A percentile compares a stretch with the other conserved stretches of the same genome.
Conservation (phyloP, 2,888 invertebrate genomes). For the Hydroisotoma schaefferi region DNA sequence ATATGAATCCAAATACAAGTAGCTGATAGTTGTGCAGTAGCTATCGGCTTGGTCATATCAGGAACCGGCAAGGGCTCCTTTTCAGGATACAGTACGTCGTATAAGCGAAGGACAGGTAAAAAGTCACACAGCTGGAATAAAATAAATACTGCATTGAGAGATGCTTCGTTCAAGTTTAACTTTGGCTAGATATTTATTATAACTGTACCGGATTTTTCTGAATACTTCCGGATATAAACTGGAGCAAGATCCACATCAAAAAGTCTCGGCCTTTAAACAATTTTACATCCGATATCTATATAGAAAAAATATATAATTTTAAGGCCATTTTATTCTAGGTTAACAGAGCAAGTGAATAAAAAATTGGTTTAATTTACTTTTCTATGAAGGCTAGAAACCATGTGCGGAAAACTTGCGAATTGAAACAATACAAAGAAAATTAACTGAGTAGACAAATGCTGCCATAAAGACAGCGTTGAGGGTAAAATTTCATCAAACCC, state of each 20-base stretch:
- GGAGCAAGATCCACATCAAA: conserved; percentile 97
- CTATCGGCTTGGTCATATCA: conserved; percentile 78
- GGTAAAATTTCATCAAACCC: conserved; percentile 61
- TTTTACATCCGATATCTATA: conserved; percentile 68
- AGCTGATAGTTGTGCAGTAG: conserved; percentile 87
- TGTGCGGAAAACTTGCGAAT: conserved; percentile 87
- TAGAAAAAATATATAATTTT: conserved; percentile 25
- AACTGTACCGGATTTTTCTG: conserved; percentile 87
- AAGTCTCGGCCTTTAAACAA: conserved; percentile 89
- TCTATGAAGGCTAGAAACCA: conserved; percentile 82
- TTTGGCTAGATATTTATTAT: conserved; percentile 49
- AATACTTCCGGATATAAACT: conserved; percentile 95
- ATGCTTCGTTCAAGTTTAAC: conserved; percentile 6
- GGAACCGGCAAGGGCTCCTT: conserved; percentile 82
- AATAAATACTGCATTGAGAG: no score
- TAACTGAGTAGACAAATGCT: conserved; percentile 81
- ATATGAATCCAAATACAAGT: conserved; percentile 97
- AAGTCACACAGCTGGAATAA: conserved; percentile 70
- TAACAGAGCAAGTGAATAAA: not conserved
- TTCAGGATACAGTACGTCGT: conserved; percentile 80
- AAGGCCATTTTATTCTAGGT: not conserved
- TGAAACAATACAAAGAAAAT: conserved; percentile 94
- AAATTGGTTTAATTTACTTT: conserved; percentile 57
- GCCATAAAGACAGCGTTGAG: conserved; percentile 79
- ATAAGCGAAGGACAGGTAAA: conserved; percentile 81